These are phyloP conservation scores for Drosophila nannoptera DNA, from an alignment of 1,140 invertebrate genomes.

Conservation along the genomic window DNA sequence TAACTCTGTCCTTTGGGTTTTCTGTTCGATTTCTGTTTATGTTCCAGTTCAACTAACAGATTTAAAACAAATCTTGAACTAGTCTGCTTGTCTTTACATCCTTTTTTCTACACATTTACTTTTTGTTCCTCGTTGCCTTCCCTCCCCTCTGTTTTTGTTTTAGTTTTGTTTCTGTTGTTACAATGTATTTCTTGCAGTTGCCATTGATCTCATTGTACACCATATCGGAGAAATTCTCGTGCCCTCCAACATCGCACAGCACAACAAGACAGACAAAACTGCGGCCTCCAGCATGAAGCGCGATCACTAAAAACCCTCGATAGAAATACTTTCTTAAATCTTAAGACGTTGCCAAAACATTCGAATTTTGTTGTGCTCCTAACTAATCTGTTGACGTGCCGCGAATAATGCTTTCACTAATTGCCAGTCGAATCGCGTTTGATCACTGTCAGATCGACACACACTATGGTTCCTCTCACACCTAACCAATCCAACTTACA, in stretches of 20 bases:
- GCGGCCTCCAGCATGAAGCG: slow-evolving; percentile 73
- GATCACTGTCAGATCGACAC: too few relatives aligned
- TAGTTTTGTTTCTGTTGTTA: slow-evolving; percentile 46
- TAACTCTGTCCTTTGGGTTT: slow-evolving; percentile 19
- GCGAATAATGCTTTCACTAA: slow-evolving; percentile 49
- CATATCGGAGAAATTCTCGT: slow-evolving; percentile 96
- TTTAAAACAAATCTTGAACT: slow-evolving; percentile 13
- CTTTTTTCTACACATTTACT: slow-evolving; percentile 19
- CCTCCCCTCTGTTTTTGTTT: slow-evolving; percentile 54
- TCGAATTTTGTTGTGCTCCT: slow-evolving; percentile 5
- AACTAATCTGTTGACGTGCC: slow-evolving; percentile 24
- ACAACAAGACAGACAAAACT: slow-evolving; percentile 69
- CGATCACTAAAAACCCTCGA: slow-evolving; percentile 60
- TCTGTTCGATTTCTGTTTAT: slow-evolving; percentile 1
- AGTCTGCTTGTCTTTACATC: slow-evolving; percentile 55
- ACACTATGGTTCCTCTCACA: too few relatives aligned
- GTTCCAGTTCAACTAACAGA: slow-evolving; percentile 20
- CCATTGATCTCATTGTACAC: slow-evolving; percentile 98
- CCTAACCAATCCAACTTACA: too few relatives aligned
- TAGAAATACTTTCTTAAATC: slow-evolving; percentile 5
- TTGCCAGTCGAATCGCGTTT: slow-evolving; percentile 32
- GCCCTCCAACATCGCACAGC: slow-evolving; percentile 73
- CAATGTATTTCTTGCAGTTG: slow-evolving; percentile 90
- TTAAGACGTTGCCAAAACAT: slow-evolving; percentile 2
- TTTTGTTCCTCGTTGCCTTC: slow-evolving; percentile 53